Evolutionary conservation across 2,888 invertebrate species (phyloP).

Genomic region (Eupithecia inturbata): DNA sequence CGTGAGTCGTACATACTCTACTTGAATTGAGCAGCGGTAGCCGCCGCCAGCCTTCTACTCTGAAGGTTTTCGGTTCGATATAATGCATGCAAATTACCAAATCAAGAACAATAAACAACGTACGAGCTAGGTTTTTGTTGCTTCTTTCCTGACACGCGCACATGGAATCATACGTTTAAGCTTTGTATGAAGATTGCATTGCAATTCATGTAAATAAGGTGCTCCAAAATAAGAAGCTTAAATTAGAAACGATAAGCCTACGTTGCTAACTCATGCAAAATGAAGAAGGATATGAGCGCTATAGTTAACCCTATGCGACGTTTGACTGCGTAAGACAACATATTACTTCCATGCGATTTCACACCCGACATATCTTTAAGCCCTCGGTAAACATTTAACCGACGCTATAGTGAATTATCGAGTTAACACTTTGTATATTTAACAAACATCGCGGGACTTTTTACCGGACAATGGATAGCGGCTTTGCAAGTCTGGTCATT

Average conservation of each 20-base stretch:
- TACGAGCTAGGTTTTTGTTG: not conserved
- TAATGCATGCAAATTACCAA: conserved; percentile 10
- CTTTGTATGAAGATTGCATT: not conserved
- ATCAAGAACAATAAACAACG: not conserved
- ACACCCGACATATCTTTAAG: conserved; percentile 54
- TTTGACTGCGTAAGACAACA: conserved; percentile 60
- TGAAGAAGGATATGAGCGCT: not conserved
- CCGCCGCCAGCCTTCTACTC: conserved; percentile 1
- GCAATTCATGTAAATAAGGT: not conserved
- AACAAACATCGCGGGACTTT: conserved; percentile 11
- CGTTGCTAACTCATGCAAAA: not conserved
- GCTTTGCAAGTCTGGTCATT: conserved; percentile 12
- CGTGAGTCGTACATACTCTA: conserved; percentile 45
- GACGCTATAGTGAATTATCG: conserved; percentile 13
- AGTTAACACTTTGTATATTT: conserved; percentile 10
- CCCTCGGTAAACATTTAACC: conserved; percentile 27
- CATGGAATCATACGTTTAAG: not conserved
- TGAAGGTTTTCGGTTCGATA: conserved; percentile 20
- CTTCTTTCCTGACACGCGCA: conserved; percentile 1
- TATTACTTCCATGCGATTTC: conserved; percentile 69
- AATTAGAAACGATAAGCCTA: not conserved
- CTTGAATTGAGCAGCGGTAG: conserved; percentile 8
- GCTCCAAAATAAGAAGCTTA: not conserved
- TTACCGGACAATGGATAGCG: conserved; percentile 11
- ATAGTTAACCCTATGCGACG: conserved; percentile 48